Evolutionary conservation across 1,140 invertebrate genomes (phyloP).

Genomic region (Littorina saxatilis): DNA sequence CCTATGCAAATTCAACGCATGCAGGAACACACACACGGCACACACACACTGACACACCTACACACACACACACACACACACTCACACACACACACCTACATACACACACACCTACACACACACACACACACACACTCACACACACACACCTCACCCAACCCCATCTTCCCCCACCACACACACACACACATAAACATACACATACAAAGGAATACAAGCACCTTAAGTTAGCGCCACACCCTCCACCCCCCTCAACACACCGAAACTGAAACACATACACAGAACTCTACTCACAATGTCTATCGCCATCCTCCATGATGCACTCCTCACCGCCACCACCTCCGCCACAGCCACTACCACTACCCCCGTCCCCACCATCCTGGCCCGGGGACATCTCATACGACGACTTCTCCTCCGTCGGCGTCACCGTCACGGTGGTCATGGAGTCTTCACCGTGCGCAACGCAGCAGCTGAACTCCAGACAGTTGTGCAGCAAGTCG

Average conservation of each 20-base stretch:
- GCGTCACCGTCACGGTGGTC: background rate
- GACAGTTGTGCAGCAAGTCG: background rate
- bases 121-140: no score
- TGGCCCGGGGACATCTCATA: background rate
- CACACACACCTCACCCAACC: no score
- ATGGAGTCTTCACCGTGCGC: background rate
- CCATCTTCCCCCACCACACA: no score
- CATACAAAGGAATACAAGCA: background rate
- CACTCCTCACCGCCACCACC: background rate
- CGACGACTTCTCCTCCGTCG: background rate
- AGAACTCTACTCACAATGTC: background rate
- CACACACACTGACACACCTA: no score
- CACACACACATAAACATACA: no score
- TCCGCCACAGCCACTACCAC: no score
- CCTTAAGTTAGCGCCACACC: background rate
- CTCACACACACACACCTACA: no score
- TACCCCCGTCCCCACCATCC: no score
- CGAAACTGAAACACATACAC: background rate
- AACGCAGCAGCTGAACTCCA: constrained; percentile 3
- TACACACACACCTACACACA: no score
- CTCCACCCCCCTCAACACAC: background rate
- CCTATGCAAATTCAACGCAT: no score
- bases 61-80: no score
- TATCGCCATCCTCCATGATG: background rate
- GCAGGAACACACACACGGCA: no score